Conservation (phyloP, 2,888 invertebrate genomes). For the Sericinus montela region DNA sequence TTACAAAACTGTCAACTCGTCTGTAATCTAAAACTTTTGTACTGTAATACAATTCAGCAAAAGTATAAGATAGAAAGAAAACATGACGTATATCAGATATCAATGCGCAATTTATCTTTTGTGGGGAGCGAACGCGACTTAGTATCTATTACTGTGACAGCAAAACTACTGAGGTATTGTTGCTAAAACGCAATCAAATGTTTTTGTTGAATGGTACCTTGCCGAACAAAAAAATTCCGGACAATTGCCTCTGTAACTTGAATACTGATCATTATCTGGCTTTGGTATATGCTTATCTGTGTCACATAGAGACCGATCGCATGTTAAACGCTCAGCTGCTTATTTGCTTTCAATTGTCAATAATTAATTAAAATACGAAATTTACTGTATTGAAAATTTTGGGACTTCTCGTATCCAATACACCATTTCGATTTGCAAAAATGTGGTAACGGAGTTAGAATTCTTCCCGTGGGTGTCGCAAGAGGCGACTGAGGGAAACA, state of each 20-base stretch:
- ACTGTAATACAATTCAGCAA: slow-evolving; percentile 33
- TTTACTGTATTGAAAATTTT: slow-evolving; percentile 7
- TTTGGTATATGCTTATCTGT: slow-evolving; percentile 63
- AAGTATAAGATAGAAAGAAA: slow-evolving; percentile 44
- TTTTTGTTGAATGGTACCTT: slow-evolving; percentile 48
- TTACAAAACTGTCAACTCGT: slow-evolving; percentile 35
- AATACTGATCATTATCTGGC: slow-evolving; percentile 73
- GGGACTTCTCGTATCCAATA: slow-evolving; percentile 11
- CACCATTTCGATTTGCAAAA: too few relatives aligned
- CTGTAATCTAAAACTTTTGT: slow-evolving; percentile 52
- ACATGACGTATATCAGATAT: slow-evolving; percentile 69
- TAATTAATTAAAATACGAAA: slow-evolving; percentile 11
- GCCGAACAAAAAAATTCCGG: slow-evolving; percentile 52
- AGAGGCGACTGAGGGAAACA: too few relatives aligned
- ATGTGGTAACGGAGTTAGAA: too few relatives aligned
- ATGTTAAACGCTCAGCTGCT: slow-evolving; percentile 55
- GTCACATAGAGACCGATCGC: slow-evolving; percentile 62
- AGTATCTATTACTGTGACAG: slow-evolving; percentile 61
- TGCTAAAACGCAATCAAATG: slow-evolving; percentile 71
- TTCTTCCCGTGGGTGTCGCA: too few relatives aligned
- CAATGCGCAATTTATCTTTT: slow-evolving; percentile 72
- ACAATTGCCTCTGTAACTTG: slow-evolving; percentile 69
- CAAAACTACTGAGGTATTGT: slow-evolving; percentile 57
- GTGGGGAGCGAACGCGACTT: slow-evolving; percentile 52
- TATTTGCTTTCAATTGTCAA: slow-evolving; percentile 60